Conservation (phyloP, 2,113 vertebrate species). For the Casuarius casuarius region DNA sequence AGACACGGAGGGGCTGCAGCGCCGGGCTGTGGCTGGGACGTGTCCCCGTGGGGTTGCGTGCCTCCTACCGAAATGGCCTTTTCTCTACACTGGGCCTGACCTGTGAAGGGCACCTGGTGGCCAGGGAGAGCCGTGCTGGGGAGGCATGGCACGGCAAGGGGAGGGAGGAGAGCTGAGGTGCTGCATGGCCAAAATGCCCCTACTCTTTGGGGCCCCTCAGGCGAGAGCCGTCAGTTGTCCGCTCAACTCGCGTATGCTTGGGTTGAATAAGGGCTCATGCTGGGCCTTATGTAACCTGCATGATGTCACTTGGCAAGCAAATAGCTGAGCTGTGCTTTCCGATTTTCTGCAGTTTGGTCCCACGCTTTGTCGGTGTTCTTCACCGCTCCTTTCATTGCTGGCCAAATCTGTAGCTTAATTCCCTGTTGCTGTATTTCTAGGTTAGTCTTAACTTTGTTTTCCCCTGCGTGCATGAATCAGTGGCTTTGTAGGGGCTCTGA, state of each 20-base stretch:
- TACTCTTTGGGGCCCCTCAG: not conserved
- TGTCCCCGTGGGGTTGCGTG: rapidly evolving
- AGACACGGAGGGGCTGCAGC: rapidly evolving
- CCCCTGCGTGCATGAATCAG: not conserved
- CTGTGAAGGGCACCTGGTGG: rapidly evolving
- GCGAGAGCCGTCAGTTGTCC: not conserved
- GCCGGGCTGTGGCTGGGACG: not conserved
- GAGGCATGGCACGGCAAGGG: not conserved
- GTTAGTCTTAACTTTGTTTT: constrained; percentile 24
- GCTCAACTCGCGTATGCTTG: rapidly evolving
- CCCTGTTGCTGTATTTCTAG: constrained; percentile 41
- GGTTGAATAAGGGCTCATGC: not conserved
- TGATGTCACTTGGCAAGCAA: constrained; percentile 54
- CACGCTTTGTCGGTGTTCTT: constrained; percentile 23
- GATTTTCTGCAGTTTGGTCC: constrained; percentile 25
- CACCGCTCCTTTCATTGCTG: constrained; percentile 44
- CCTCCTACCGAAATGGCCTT: not conserved
- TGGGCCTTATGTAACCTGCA: constrained; percentile 23
- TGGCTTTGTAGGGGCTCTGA: not conserved
- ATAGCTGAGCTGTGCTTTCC: constrained; percentile 50
- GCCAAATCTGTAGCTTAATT: constrained; percentile 60
- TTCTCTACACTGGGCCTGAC: not conserved
- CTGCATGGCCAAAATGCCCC: not conserved
- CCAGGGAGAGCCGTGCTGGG: not conserved
- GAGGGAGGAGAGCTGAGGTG: not conserved